Base-by-base conservation (phyloP, 2,797 vertebrate genomes). In the Semaprochilodus insignis region DNA sequence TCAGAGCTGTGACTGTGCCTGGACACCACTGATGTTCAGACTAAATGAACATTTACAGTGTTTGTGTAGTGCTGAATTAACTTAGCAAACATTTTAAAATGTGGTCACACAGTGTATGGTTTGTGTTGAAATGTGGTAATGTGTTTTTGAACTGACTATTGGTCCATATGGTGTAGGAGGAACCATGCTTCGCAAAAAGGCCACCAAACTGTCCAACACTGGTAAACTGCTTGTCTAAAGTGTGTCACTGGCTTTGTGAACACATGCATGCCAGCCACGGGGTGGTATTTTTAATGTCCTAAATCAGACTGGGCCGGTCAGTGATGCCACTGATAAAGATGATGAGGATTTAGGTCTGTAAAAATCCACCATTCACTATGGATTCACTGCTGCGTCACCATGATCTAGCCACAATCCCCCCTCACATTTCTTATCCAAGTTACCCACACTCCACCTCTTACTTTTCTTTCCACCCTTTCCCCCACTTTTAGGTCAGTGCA, bases 141-240 rank as follows among this genome's bases (percentile, higher is more conserved):
- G 71, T n/a, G 62, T 23, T 74, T 21, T 44, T 84, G 31, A 59
- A 79, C 36, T 82, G 81, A 78, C 40, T 71, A 17, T 62, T 82
- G 74, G 44, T 81, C 71, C 57, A 11, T 84, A 60, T 73, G 81
- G 81, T 81, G 73, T 78, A 87, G 85, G 74, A 88, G 81, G 81
- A 77, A 76, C 81, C 17, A 40, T 74, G 31, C 62, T 63, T 27
- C 71, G 21, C 27, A 23, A 74, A 83, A 77, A 87, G 13, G 85
- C 62, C 17, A 48, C 52, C 40, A 87, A 83, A 89, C 55, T 15
- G 52, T 55, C 75, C 52, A 87, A 48, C 65, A 52, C 16, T 52
- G 84, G 80, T 81, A 83, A 89, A 86, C 36, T 40, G 81, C 66
- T 0, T 48, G 10, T 11, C 14, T 59, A 48, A n/a, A 55, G 70